Conservation (phyloP, 2,888 invertebrate species). For the Mythimna loreyi region DNA sequence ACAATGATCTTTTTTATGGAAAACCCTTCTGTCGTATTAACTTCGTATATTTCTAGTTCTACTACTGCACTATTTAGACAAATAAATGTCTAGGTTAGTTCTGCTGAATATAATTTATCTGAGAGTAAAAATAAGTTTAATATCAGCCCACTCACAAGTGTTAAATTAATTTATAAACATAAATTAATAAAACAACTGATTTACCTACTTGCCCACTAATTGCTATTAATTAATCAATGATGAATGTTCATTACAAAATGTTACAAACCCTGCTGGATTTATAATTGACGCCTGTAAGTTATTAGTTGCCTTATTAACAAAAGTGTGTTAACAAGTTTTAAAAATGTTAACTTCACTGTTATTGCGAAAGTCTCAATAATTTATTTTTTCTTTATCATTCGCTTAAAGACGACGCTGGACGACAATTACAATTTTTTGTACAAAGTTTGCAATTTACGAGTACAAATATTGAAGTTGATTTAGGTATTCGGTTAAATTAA, state of each 20-base stretch:
- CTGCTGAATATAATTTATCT: not conserved
- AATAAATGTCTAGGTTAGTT: not conserved
- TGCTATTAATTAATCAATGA: conserved; percentile 24
- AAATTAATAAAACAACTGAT: conserved; percentile 9
- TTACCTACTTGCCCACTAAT: not conserved
- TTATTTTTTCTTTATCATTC: too few relatives aligned
- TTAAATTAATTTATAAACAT: not conserved
- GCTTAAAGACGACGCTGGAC: too few relatives aligned
- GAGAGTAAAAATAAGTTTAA: not conserved
- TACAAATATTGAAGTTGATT: not conserved
- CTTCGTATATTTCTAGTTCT: too few relatives aligned
- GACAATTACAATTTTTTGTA: too few relatives aligned
- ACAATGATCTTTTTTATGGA: too few relatives aligned
- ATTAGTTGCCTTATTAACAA: conserved; percentile 21
- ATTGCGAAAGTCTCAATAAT: not conserved
- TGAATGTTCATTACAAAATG: conserved; percentile 23
- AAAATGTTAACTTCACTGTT: not conserved
- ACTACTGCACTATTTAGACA: too few relatives aligned
- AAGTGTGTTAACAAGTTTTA: not conserved
- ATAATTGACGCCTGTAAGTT: conserved; percentile 29
- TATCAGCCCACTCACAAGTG: not conserved
- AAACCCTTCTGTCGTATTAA: too few relatives aligned
- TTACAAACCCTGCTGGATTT: conserved; percentile 15
- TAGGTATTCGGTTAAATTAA: not conserved
- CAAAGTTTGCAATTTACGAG: too few relatives aligned